phyloP scores from a whole-genome alignment of 2,797 vertebrate species.

The Champsocephalus esox region DNA sequence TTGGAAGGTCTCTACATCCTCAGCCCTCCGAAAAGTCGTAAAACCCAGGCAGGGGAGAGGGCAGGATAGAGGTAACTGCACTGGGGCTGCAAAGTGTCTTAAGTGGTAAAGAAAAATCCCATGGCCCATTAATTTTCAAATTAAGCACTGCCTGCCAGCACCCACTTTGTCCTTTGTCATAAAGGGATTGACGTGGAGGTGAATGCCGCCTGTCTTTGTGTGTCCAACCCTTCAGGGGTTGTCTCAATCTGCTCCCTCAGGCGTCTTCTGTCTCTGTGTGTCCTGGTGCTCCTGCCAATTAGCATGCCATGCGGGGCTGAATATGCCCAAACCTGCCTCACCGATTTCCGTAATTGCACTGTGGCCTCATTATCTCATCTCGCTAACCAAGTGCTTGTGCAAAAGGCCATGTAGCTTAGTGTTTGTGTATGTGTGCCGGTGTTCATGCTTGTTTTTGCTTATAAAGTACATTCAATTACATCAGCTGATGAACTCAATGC shows the following conservation, averaged over 20 bases:
- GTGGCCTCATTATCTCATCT: slow-evolving; percentile 70
- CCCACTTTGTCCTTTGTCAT: slow-evolving; percentile 84
- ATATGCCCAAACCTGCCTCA: slow-evolving; percentile 79
- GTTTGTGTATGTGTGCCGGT: slow-evolving; percentile 11
- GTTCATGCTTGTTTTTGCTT: slow-evolving; percentile 62
- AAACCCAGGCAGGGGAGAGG: slow-evolving; percentile 51
- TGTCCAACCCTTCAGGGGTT: slow-evolving; percentile 45
- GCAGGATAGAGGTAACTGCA: slow-evolving; percentile 32
- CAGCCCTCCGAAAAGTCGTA: slow-evolving; percentile 49
- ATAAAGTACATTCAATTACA: slow-evolving; percentile 64
- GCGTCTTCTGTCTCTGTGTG: slow-evolving; percentile 51
- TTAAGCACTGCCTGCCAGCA: slow-evolving; percentile 72
- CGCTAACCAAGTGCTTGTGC: slow-evolving; percentile 50
- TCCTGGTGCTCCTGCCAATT: slow-evolving; percentile 77
- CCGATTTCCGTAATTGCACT: slow-evolving; percentile 77
- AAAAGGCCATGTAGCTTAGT: slow-evolving; percentile 24
- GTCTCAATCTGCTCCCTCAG: slow-evolving; percentile 56
- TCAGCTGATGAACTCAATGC: slow-evolving; percentile 44
- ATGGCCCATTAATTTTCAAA: slow-evolving; percentile 83
- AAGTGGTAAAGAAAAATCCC: slow-evolving; percentile 66
- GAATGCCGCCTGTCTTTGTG: slow-evolving; percentile 61
- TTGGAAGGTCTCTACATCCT: slow-evolving; percentile 60
- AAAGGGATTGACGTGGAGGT: slow-evolving; percentile 80
- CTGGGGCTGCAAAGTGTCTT: slow-evolving; percentile 66
- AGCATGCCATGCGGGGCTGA: slow-evolving; percentile 58